Evolutionary conservation across 2,113 vertebrate species (phyloP).

Genomic region (Nothocercus nigrocapillus): DNA sequence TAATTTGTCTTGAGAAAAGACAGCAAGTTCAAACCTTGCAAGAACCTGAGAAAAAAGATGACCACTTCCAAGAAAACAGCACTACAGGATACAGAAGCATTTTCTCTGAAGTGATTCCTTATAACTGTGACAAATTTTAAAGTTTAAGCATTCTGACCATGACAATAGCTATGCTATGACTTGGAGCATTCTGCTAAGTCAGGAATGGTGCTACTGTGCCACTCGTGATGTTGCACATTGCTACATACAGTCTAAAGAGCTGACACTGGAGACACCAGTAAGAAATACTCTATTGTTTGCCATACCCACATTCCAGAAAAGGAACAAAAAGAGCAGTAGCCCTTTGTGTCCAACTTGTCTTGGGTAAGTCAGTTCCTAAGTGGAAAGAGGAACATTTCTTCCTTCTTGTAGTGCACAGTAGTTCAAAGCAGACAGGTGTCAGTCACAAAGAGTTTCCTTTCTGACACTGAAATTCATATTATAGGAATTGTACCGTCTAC

Average conservation of each 20-base stretch:
- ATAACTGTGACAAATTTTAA: not conserved
- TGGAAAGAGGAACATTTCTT: not conserved
- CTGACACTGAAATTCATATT: not conserved
- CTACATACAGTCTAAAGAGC: not conserved
- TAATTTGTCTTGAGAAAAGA: constrained; percentile 36
- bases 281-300: not conserved
- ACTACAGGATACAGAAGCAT: not conserved
- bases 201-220: not conserved
- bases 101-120: not conserved
- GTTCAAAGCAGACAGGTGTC: not conserved
- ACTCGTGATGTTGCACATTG: not conserved
- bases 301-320: not conserved
- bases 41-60: not conserved
- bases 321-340: not conserved
- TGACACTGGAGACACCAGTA: accelerated
- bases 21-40: not conserved
- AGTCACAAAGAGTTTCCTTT: not conserved
- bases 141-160: not conserved
- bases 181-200: not conserved
- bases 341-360: not conserved
- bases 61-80: not conserved
- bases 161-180: not conserved
- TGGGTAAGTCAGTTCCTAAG: not conserved
- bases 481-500: not conserved
- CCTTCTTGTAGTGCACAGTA: not conserved